phyloP scores from a whole-genome alignment of 1,140 invertebrate genomes.

The Drosophila sproati region DNA sequence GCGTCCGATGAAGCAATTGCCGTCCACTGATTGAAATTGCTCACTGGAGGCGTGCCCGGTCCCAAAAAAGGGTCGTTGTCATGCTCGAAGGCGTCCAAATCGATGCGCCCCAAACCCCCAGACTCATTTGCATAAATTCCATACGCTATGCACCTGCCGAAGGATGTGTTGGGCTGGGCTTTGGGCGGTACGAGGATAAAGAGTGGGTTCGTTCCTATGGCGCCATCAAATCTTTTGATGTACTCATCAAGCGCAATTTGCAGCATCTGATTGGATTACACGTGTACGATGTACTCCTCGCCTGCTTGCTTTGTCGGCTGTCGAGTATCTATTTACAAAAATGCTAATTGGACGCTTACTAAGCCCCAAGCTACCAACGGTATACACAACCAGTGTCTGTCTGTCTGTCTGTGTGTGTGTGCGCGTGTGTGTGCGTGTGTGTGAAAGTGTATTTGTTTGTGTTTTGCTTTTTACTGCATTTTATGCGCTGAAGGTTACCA shows the following conservation, averaged over 20 bases:
- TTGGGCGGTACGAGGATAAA: not conserved
- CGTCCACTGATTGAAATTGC: conserved; percentile 55
- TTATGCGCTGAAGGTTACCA: conserved; percentile 12
- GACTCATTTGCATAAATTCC: conserved; percentile 69
- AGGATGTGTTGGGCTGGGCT: not conserved
- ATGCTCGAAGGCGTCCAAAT: conserved; percentile 50
- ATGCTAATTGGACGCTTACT: conserved; percentile 58
- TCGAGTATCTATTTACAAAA: conserved; percentile 50
- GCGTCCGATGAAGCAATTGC: conserved; percentile 64
- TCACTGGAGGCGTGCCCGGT: conserved; percentile 38
- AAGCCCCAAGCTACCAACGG: not conserved
- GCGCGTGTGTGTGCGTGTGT: not conserved
- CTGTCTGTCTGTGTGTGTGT: not conserved
- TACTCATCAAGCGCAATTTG: conserved; percentile 61
- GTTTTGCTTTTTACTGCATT: not conserved
- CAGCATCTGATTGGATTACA: conserved; percentile 72
- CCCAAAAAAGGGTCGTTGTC: conserved; percentile 21
- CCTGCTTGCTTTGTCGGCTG: conserved; percentile 3
- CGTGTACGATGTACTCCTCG: conserved; percentile 19
- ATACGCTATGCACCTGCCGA: conserved; percentile 39
- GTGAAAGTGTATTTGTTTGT: not conserved
- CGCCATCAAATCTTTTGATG: conserved; percentile 64
- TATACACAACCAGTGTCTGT: not conserved
- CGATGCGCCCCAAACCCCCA: conserved; percentile 39
- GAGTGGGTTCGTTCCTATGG: conserved; percentile 30